Evolutionary conservation across 2,113 vertebrate genomes (phyloP), one percentile per base, ranked within the genome.

Genomic region (Acrocephalus arundinaceus): DNA sequence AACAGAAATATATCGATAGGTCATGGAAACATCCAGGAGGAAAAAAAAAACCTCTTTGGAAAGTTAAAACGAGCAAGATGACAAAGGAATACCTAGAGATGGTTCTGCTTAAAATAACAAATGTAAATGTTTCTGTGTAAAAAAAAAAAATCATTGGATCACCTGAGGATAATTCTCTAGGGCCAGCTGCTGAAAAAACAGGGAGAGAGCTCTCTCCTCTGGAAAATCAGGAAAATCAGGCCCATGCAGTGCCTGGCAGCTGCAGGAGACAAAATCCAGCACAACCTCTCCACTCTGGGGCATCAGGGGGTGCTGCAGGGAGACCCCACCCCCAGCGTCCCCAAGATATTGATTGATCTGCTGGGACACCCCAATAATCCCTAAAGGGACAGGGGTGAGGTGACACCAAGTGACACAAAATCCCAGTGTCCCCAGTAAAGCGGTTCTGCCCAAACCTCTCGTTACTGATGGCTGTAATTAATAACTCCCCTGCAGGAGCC

Each of bases 381-480:
- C 70, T 11, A 2, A 43, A 51, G 35, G 5, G 8, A 52, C n/a
- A 59, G 33, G 55, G 21, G 4, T 27, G 3, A 3, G 79, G 6
- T 28, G 9, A 33, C 20, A 25, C 14, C 37, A 4, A 11, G 2
- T 2, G n/a, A 25, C 45, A 57, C 66, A n/a, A n/a, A 31, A 86
- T 14, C 31, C 43, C 51, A 8, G 4, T 0, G n/a, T 11, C 57
- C 82, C 23, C 66, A 15, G 31, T 1, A 17, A 23, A 51, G 82
- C 33, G 43, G 28, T 18, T 35, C 63, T 85, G 63, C 61, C 66
- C 7, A 7, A 49, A 21, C 30, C 51, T 21, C 16, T 4, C 51
- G 3, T 2, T 23, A 1, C 7, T 30, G 16, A 3, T 10, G 65
- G 2, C 0, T 41, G n/a, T 6, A 25, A 68, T 58, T 4, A 59